A percentile compares a stretch with the other conserved stretches of the same genome.
phyloP scores from a whole-genome alignment of 2,888 invertebrate species.

The Dolomedes plantarius region DNA sequence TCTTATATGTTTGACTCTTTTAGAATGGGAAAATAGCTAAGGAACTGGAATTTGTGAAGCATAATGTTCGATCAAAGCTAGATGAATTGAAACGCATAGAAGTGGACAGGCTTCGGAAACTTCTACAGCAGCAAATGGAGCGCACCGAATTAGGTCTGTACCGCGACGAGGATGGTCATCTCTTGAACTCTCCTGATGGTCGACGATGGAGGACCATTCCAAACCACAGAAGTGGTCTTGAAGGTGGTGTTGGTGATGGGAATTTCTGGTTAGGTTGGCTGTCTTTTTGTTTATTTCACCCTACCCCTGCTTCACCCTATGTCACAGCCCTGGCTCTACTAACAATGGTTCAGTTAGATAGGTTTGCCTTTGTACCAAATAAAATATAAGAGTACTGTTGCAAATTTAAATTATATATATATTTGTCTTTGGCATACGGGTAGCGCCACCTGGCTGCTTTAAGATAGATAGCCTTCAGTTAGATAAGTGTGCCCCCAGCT shows the following conservation, averaged over 20 bases:
- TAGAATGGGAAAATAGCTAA: constrained; percentile 94
- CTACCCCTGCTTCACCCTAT: constrained; percentile 12
- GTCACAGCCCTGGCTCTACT: background rate
- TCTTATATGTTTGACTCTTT: background rate
- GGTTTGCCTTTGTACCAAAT: too few species aligned
- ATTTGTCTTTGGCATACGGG: too few species aligned
- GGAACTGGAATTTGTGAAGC: constrained; percentile 89
- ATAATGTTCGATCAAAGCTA: constrained; percentile 88
- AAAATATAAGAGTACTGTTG: too few species aligned
- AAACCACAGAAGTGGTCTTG: constrained; percentile 47
- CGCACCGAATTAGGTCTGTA: constrained; percentile 72
- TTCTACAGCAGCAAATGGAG: constrained; percentile 83
- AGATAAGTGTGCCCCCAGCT: too few species aligned
- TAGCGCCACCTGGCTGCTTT: too few species aligned
- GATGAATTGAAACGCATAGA: constrained; percentile 95
- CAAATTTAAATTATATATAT: too few species aligned
- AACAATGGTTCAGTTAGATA: background rate
- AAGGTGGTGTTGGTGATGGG: constrained; percentile 69
- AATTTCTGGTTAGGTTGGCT: constrained; percentile 62
- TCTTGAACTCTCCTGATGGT: constrained; percentile 62
- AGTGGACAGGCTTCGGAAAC: constrained; percentile 86
- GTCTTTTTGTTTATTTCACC: constrained; percentile 31
- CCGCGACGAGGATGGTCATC: constrained; percentile 68
- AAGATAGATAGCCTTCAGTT: too few species aligned
- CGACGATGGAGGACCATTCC: constrained; percentile 70